Percentiles rank a stretch among this genome's conserved stretches.
Evolutionary conservation across 1,140 invertebrate genomes (phyloP).

Genomic region (Sycophaga agraensis): DNA sequence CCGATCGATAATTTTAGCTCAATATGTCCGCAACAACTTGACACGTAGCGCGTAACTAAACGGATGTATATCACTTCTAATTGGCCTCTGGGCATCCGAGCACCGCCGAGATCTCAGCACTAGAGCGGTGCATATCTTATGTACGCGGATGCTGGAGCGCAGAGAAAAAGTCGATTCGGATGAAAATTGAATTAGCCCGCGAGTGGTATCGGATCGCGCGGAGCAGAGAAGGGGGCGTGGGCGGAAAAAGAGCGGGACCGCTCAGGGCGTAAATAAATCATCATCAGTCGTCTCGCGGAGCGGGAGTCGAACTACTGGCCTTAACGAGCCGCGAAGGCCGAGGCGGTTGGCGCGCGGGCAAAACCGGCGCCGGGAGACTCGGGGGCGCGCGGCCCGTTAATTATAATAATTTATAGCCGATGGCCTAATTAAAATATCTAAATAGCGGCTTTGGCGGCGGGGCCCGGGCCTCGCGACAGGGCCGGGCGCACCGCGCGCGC

Average conservation of each 20-base stretch:
- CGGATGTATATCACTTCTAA: too few species aligned
- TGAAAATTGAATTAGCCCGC: slow-evolving; percentile 26
- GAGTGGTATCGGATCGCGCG: neutral
- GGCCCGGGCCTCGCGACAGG: slow-evolving; percentile 29
- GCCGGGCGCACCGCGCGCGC: neutral
- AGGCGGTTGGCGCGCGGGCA: neutral
- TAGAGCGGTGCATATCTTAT: too few species aligned
- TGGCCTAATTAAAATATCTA: slow-evolving; percentile 56
- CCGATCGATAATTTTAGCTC: too few species aligned
- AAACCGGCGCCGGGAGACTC: slow-evolving; percentile 17
- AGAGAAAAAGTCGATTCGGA: neutral
- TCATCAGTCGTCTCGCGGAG: slow-evolving; percentile 26
- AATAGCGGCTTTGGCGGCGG: slow-evolving; percentile 38
- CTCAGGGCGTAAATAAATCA: slow-evolving; percentile 31
- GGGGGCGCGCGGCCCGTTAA: slow-evolving; percentile 32
- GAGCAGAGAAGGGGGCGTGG: neutral
- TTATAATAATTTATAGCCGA: slow-evolving; percentile 55
- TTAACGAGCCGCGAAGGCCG: slow-evolving; percentile 15
- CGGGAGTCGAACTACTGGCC: slow-evolving; percentile 4
- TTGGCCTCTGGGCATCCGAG: too few species aligned
- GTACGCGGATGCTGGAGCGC: too few species aligned
- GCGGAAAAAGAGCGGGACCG: neutral
- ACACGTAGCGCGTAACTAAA: too few species aligned
- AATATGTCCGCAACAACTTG: too few species aligned
- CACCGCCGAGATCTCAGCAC: too few species aligned